Evolutionary conservation across 2,797 vertebrate species (phyloP), one percentile per base, ranked within the genome.

Genomic region (Brachyrhaphis roseni): DNA sequence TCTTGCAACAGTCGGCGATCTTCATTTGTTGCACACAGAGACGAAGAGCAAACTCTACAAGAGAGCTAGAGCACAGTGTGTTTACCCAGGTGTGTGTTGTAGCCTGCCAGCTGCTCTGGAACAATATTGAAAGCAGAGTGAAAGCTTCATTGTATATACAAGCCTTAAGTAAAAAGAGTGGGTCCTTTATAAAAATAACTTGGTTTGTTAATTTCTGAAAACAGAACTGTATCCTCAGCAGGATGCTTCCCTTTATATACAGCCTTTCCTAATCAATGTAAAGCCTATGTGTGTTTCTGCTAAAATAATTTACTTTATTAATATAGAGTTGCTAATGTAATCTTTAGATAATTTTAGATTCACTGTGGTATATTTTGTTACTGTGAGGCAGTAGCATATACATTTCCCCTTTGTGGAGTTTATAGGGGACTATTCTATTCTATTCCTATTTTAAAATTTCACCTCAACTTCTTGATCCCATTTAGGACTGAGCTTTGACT

Each of bases 11-110:
- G 84, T 88, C 85, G 82, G 20, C 76, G 86, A 85, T 84, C 86
- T 90, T 90, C 75, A 79, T 55, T 43, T 39, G 84, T 84, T 86
- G 72, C 62, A 71, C 77, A 82, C 85, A 86, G 79, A 84, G 75
- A 82, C 57, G n/a, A 82, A 86, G 85, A 83, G 76, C 5, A 59
- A 88, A 88, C 80, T 78, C 84, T 83, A 92, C 87, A 84, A 88
- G 86, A 88, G 86, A 81, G 84, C 85, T 77, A 78, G 84, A 90
- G 80, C 77, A n/a, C 41, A 78, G 90, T 83, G 77, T 95, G 94
- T 96, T 96, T 95, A 95, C 89, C 94, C 95, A 96, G 95, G 95
- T 95, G 95, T 94, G 93, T 90, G 92, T 84, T 88, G 89, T 57
- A 91, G 92, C 88, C 87, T 91, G 93, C 93, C 94, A 93, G 93